Percentiles rank a stretch among this genome's conserved stretches.
phyloP scores from a whole-genome alignment of 2,113 vertebrate genomes.

The Rattus rattus region DNA sequence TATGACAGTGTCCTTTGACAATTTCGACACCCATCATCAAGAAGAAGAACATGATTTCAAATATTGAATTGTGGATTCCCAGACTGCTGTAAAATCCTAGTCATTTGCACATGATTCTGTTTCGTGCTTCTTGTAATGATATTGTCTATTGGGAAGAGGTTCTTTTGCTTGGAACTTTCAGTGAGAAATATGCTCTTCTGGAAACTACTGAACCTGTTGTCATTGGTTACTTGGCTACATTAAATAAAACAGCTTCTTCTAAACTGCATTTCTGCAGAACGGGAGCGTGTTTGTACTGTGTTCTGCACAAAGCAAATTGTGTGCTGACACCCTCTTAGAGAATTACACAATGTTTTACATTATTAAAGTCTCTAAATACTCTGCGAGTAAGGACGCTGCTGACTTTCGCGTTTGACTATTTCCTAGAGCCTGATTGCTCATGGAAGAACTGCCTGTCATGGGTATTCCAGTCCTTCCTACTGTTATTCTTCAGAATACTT shows the following conservation, averaged over 20 bases:
- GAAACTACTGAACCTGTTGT: conserved; percentile 61
- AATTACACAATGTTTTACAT: conserved; percentile 20
- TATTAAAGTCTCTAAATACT: conserved; percentile 36
- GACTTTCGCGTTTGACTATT: neutral
- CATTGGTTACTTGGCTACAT: conserved; percentile 71
- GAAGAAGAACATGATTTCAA: conserved; percentile 57
- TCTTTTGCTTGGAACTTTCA: conserved; percentile 64
- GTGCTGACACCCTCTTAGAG: conserved; percentile 5
- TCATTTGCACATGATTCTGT: conserved; percentile 67
- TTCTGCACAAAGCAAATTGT: conserved; percentile 47
- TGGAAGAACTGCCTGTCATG: neutral
- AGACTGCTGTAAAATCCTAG: conserved; percentile 68
- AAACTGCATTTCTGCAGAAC: conserved; percentile 49
- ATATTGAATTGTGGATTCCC: conserved; percentile 68
- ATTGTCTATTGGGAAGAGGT: conserved; percentile 41
- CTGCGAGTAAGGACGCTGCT: neutral
- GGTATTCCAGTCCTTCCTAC: neutral
- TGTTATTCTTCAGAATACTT: neutral
- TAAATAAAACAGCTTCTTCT: conserved; percentile 70
- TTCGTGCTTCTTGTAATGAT: conserved; percentile 57
- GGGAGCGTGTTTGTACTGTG: conserved; percentile 28
- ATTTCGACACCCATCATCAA: conserved; percentile 45
- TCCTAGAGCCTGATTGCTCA: neutral
- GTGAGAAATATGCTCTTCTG: conserved; percentile 65
- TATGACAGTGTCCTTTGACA: conserved; percentile 41